Base-by-base conservation (phyloP, 1,140 invertebrate species). In the Globodera ellingtonae region DNA sequence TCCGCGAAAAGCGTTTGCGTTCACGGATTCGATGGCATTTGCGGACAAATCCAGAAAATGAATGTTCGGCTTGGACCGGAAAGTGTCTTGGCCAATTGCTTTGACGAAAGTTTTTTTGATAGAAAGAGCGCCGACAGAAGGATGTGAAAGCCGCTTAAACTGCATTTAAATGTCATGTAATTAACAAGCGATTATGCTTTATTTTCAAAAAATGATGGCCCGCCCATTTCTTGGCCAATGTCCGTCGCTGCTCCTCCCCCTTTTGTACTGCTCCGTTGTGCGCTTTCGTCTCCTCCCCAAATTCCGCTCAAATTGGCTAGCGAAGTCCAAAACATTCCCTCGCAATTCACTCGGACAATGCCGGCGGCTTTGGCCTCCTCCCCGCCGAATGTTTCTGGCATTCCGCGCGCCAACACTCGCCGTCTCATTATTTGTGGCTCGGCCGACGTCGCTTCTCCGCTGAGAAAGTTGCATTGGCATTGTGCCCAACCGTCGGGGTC, bases 1-100 rank as follows among this genome's bases (percentile, higher is more conserved):
- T 1, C 85, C 85, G 62, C 84, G 80, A 75, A 85, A 85, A 52
- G 85, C 79, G 52, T 85, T 85, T 44, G 85, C 84, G 59, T 85
- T 85, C 44, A 87, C 62, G 6, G 59, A 75, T 67, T 83, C 75
- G 13, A 85, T 86, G 24, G 70, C 71, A 65, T 85, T 85, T 9
- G 72, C n/a, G 47, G 59, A 66, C 15, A 85, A 72, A 48, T 84
- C 82, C 13, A 85, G 69, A 35, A 62, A 67, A 44, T 85, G 66
- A 46, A 86, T 79, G 44, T 65, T 62, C 69, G 56, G 21, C 56
- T 87, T 72, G 13, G 81, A 67, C 18, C 76, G 71, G 56, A 85
- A 85, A 44, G 69, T 78, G 56, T 85, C 84, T 81, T 86, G 85
- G 9, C 75, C 75, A 24, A 85, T n/a, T 35, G 74, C 35, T 66